A percentile compares a stretch with the other conserved stretches of the same genome.
phyloP scores from a whole-genome alignment of 2,888 invertebrate species.

The Fragum whitleyi region DNA sequence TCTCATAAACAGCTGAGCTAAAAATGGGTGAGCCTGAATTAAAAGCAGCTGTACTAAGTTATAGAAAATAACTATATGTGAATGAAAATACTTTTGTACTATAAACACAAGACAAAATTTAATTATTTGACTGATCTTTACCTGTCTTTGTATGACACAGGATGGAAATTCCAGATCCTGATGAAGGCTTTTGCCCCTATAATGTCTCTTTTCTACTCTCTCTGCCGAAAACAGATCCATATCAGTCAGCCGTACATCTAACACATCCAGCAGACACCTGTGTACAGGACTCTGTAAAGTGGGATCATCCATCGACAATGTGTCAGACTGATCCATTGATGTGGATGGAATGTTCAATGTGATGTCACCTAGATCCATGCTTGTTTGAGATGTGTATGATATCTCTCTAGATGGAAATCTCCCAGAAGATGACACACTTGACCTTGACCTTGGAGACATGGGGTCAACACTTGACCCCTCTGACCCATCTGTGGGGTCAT shows the following conservation, averaged over 20 bases:
- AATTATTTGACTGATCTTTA: too few relatives aligned
- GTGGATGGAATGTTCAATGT: slow-evolving; percentile 16
- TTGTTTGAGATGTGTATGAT: slow-evolving; percentile 23
- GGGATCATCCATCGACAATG: slow-evolving; percentile 8
- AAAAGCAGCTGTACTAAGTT: too few relatives aligned
- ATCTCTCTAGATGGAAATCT: slow-evolving; percentile 15
- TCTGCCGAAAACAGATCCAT: slow-evolving; percentile 91
- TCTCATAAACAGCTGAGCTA: too few relatives aligned
- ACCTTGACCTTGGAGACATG: slow-evolving; percentile 57
- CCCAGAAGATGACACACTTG: slow-evolving; percentile 32
- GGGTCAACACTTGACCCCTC: slow-evolving; percentile 71
- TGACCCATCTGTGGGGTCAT: slow-evolving; percentile 61
- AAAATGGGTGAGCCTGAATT: too few relatives aligned
- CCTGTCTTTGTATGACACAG: slow-evolving; percentile 82
- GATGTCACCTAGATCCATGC: slow-evolving; percentile 14
- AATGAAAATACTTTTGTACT: too few relatives aligned
- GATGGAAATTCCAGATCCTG: slow-evolving; percentile 83
- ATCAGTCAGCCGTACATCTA: slow-evolving; percentile 90
- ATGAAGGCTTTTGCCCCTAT: slow-evolving; percentile 59
- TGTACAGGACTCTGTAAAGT: slow-evolving; percentile 52
- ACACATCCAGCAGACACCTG: slow-evolving; percentile 90
- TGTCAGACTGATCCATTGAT: neutral
- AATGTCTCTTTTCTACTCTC: slow-evolving; percentile 79
- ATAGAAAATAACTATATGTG: too few relatives aligned
- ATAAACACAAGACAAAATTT: too few relatives aligned